Evolutionary conservation across 1,140 invertebrate genomes (phyloP), one percentile per base, ranked within the genome.

Genomic region (Leptopilina boulardi): DNA sequence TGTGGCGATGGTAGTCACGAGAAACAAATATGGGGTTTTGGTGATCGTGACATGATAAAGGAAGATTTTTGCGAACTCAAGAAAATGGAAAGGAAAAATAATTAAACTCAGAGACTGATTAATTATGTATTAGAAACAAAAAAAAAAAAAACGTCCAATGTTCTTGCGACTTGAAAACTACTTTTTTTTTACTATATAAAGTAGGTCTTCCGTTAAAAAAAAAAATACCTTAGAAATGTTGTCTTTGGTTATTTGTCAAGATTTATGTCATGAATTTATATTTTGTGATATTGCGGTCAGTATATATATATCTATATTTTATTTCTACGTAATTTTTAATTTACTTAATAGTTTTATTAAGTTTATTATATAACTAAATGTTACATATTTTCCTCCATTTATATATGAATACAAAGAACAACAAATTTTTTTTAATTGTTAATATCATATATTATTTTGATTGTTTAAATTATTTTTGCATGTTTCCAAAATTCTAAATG

Each of bases 1-100:
- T 92, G 90, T 47, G 95, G 95, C 0, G 95, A 96, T 82, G 95
- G 95, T 0, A 93, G 87, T 41, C 88, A 91, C 42, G 47, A 91
- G 2, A 92, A 85, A 44, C 85, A 89, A 34, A 73, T 93, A 0
- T 94, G 93, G 93, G 93, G 93, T 26, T 93, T 92, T 78, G 93
- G 93, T 0, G 93, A 94, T 83, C 79, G 81, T 0, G 93, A 93
- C 79, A 90, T 93, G 51, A 82, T 87, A 0, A 51, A 82, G 11
- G 92, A 93, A 71, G 93, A 94, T 82, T 76, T 88, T 13, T 71
- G 80, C 2, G 93, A 93, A 74, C 80, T 93, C 44, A 87, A 92
- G 38, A 82, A 85, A 34, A 93, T 92, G 91, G 87, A 89, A 13
- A 75, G 73, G 15, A 83, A 83, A 71, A 71, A 71, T 11, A 30